Conservation (phyloP, 2,888 invertebrate species). For the Bruchidius siliquastri region DNA sequence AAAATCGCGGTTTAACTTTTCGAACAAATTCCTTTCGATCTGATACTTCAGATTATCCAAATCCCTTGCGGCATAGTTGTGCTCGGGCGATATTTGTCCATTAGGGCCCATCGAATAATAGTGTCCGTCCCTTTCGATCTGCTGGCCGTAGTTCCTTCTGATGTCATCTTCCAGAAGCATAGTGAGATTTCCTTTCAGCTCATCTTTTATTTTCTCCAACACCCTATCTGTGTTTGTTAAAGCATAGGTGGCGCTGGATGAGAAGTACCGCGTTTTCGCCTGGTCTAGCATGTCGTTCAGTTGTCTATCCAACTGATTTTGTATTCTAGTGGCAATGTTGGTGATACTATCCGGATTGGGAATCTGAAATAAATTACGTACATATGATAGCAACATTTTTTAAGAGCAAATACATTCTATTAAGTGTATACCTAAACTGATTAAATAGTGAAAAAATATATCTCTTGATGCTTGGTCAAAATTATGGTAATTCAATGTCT, state of each 20-base stretch:
- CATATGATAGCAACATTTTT: no score
- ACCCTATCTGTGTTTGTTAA: slow-evolving; percentile 31
- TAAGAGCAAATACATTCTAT: no score
- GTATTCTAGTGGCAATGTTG: slow-evolving; percentile 36
- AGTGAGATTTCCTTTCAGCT: slow-evolving; percentile 38
- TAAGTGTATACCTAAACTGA: no score
- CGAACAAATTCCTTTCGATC: slow-evolving; percentile 37
- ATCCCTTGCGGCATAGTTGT: slow-evolving; percentile 39
- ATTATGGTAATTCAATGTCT: no score
- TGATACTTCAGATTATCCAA: slow-evolving; percentile 37
- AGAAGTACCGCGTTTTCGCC: slow-evolving; percentile 29
- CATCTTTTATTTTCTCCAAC: slow-evolving; percentile 34
- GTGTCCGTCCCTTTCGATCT: slow-evolving; percentile 34
- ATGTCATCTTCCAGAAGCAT: slow-evolving; percentile 36
- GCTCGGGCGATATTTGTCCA: slow-evolving; percentile 29
- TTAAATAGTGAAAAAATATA: no score
- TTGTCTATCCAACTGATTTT: slow-evolving; percentile 34
- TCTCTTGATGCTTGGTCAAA: no score
- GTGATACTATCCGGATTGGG: slow-evolving; percentile 34
- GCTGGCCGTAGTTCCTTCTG: slow-evolving; percentile 37
- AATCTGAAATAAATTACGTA: slow-evolving; percentile 4
- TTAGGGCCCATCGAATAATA: slow-evolving; percentile 31
- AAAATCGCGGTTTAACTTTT: slow-evolving; percentile 34
- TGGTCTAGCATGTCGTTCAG: slow-evolving; percentile 35
- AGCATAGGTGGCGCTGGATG: slow-evolving; percentile 19